Base-by-base conservation (phyloP, 2,888 invertebrate species). In the Andrena marginata region DNA sequence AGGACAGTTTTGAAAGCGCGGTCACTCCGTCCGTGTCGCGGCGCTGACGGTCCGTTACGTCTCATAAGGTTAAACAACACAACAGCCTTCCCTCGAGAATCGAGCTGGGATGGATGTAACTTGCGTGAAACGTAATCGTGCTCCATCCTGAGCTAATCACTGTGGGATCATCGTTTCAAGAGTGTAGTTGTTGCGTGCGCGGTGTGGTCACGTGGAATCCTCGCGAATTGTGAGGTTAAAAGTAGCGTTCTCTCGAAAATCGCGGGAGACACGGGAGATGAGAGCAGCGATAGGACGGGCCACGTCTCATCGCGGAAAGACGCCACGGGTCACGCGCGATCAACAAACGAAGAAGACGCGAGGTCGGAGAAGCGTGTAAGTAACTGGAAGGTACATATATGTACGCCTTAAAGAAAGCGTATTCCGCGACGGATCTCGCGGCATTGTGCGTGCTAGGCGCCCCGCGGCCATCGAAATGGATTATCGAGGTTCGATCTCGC, bases 401-500 rank as follows among this genome's bases (percentile, higher is more conserved):
- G 33, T 16, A 4, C 16, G 65, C 20, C 13, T 65, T 13, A 42
- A 42, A 42, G 42, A 4, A 42, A 42, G 42, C 49, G 64, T 13
- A 16, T n/a, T n/a, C 5, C 16, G 54, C 29, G 35, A 42, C 29
- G 70, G 20, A 60, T 31, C 26, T 20, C 10, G 35, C n/a, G 16
- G 59, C 73, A 80, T 84, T 69, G 78, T 80, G 77, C 77, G 74
- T 49, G 59, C 54, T 2, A 54, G 71, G 42, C 81, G 59, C 76
- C 77, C 74, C 63, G 42, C 67, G 56, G 63, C 48, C 68, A 67
- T 56, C 69, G 59, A 73, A 82, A 82, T 71, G 59, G 70, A 73
- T 82, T 80, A 85, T 87, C 85, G 82, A 49, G 42, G 59, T 75
- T 70, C 80, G 77, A 77, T 84, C 79, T 77, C 56, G 42, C 63